phyloP scores from a whole-genome alignment of 53 echinoderm and acorn worm species.

The Arbacia lixula region DNA sequence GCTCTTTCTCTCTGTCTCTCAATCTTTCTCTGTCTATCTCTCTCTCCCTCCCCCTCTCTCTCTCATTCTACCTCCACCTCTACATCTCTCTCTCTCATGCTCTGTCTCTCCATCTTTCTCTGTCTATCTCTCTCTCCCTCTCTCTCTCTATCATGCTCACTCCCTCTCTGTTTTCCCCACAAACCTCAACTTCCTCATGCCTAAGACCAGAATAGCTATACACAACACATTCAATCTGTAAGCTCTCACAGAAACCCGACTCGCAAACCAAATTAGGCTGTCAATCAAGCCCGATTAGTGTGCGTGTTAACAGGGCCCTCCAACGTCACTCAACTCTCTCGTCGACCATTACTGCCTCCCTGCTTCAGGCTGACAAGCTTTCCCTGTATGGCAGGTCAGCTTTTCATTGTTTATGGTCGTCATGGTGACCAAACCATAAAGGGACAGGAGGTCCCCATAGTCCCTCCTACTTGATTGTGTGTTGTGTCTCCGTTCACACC shows the following conservation, averaged over 20 bases:
- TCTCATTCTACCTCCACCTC: background rate
- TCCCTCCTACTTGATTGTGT: too few relatives aligned
- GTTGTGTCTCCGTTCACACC: too few relatives aligned
- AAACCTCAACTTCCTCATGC: background rate
- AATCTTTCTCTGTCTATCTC: background rate
- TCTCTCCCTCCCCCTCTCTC: background rate
- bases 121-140: background rate
- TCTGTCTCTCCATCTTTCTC: background rate
- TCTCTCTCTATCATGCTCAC: background rate
- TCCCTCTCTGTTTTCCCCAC: background rate
- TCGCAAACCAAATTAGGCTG: background rate
- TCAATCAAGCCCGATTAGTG: background rate
- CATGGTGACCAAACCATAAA: too few relatives aligned
- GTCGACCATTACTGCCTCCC: too few relatives aligned
- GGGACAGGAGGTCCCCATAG: too few relatives aligned
- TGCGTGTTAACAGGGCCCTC: background rate
- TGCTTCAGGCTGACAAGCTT: too few relatives aligned
- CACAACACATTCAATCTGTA: background rate
- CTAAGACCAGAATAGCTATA: background rate
- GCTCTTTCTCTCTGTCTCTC: background rate
- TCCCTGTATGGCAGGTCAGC: too few relatives aligned
- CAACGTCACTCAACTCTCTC: background rate
- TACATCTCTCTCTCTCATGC: background rate
- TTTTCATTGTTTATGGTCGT: conserved; percentile 4
- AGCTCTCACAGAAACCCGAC: too few relatives aligned